Base-by-base conservation (phyloP, 37 sponge, comb jelly and placozoan species). In the Bolinopsis microptera region DNA sequence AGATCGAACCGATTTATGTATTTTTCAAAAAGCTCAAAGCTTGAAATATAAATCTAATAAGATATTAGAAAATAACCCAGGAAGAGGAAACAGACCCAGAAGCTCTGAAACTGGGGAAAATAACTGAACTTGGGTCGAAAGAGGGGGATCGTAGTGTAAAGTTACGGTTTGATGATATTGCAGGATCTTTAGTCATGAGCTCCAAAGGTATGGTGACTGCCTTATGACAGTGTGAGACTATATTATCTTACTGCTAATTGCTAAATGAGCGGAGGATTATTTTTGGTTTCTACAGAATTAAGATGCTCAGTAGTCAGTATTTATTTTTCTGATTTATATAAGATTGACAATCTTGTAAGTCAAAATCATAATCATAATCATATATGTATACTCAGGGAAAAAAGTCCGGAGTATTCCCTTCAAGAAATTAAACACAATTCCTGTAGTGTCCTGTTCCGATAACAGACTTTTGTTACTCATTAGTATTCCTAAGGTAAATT, bases 401-500 rank as follows among this genome's bases (percentile, higher is more conserved):
- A 21, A 24, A 8, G 75, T 72, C 3, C 75, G 75, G 25, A 72
- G 61, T 48, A 48, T 48, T 13, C 9, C 61, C 61, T 48, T 48
- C 13, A 48, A 48, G 13, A 48, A 48, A 13, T 48, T 48, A 5
- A 18, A 5, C 61, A 48, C 9, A 5, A 5, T 77, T 9, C 80
- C 27, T 1, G 67, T 86, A 24, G 67, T 86, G 30, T 27, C 48
- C 1, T 86, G 90, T 39, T 39, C 61, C 25, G 90, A 86, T 61
- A 33, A 33, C 35, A 86, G 36, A 38, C 9, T 24, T 24, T 5
- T 24, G 21, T 25, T 86, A 0, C 90, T 86, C 18, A 86, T 86
- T 9, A 22, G 48, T 24, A 39, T 86, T 24, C 90, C 90, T 24
- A 86, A 86, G 28, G 90, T 72, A 21, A 27, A n/a, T n/a, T n/a